Base-by-base conservation (phyloP, 2,797 vertebrate genomes). In the Podargus strigoides region DNA sequence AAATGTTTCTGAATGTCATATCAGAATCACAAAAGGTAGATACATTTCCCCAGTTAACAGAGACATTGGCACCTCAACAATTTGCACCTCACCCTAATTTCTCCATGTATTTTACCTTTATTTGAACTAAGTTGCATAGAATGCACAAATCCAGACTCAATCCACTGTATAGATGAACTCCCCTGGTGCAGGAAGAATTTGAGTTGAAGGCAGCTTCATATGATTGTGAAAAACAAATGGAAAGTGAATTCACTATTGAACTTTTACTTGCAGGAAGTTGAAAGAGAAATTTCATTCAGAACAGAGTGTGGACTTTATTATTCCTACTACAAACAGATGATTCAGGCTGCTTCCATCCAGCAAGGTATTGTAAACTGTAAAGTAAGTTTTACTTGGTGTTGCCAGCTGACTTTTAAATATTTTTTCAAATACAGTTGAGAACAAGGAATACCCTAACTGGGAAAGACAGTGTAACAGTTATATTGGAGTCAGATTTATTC, bases 251-350 rank as follows among this genome's bases (percentile, higher is more conserved):
- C 70, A 74, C 62, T 90, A 20, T 88, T 85, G 39, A 73, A 82
- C 50, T 87, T 94, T 96, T 64, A 88, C 42, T 98, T 98, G 87
- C 97, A 99, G 99, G 99, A 99, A 97, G 98, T 99, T 2, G 99
- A 99, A 97, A 98, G 99, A 88, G 99, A 99, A 97, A 99, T 99
- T 97, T 99, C 99, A 47, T 99, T 99, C 97, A 98, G 99, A 96
- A 99, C 99, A 0, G 99, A 99, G 96, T 99, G 99, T 78, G 99
- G 99, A 91, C 98, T 99, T 18, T 99, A 99, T 98, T 99, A 99
- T 95, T 99, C 99, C 18, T 99, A 99, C 98, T 99, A 99, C 98
- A 99, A 99, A 94, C 98, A 99, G 96, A 99, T 99, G 98, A 95
- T 99, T 88, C 98, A 98, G 84, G 99, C 99, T 42, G 98, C 99